These are phyloP conservation scores for Ariolimax columbianus DNA, from an alignment of 2,888 invertebrate species.

Conservation along the genomic window DNA sequence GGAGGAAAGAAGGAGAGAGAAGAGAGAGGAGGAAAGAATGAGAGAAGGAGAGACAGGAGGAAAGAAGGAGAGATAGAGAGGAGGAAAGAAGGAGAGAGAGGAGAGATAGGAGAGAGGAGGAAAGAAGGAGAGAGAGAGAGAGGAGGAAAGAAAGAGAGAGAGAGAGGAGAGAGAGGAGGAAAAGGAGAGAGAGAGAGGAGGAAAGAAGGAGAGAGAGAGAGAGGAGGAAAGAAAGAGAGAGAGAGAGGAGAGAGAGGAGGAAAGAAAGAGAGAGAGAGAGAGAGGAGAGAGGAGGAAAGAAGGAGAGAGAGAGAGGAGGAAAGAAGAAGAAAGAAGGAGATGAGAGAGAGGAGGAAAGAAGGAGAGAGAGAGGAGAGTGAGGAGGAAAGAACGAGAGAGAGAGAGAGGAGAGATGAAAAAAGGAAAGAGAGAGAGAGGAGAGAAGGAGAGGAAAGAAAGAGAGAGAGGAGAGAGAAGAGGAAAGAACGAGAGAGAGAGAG, in stretches of 20 bases:
- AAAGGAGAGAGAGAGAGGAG: not conserved
- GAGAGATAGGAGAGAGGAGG: too few species aligned
- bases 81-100: not conserved
- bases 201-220: not conserved
- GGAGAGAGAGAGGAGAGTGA: too few species aligned
- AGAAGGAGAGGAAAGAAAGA: not conserved
- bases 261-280: not conserved
- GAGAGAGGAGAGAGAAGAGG: not conserved
- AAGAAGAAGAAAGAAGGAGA: not conserved
- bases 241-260: not conserved
- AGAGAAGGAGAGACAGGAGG: too few species aligned
- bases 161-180: not conserved
- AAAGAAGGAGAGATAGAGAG: too few species aligned
- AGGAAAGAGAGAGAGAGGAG: not conserved
- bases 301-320: not conserved
- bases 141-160: not conserved
- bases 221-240: not conserved
- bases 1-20: too few species aligned
- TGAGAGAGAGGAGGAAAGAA: too few species aligned
- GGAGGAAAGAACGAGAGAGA: too few species aligned
- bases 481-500: not conserved
- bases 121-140: not conserved
- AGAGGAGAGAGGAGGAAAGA: not conserved
- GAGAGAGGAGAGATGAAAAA: too few species aligned
- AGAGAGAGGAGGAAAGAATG: too few species aligned